Conservation (phyloP, 2,797 vertebrate species). For the Manis crassicaudata region DNA sequence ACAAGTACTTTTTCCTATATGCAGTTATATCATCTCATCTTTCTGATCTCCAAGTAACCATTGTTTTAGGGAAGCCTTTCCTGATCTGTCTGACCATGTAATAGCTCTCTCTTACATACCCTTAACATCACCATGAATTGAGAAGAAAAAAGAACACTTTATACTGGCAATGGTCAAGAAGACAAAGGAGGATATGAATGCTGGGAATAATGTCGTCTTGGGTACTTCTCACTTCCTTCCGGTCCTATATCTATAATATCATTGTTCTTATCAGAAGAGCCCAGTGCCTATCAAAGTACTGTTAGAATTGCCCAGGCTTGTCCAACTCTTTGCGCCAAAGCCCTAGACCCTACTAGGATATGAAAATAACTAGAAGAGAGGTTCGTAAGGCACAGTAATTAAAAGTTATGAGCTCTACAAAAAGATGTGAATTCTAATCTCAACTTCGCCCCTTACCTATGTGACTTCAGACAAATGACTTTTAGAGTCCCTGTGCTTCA, state of each 20-base stretch:
- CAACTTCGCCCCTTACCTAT: background rate
- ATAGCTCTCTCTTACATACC: background rate
- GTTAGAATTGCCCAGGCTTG: background rate
- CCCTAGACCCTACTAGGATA: background rate
- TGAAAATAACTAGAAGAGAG: background rate
- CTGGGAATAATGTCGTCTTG: background rate
- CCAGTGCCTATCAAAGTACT: background rate
- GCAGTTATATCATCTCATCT: background rate
- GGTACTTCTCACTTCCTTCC: background rate
- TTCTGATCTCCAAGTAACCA: background rate
- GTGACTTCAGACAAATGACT: background rate
- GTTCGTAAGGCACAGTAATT: background rate
- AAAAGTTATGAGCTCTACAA: background rate
- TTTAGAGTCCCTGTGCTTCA: background rate
- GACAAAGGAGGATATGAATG: background rate
- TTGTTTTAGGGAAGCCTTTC: background rate
- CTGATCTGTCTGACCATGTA: background rate
- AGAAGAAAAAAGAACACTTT: constrained; percentile 10
- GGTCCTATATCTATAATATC: fast-evolving
- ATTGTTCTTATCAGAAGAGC: background rate
- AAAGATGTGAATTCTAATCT: background rate
- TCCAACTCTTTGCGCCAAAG: background rate
- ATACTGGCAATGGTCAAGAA: background rate
- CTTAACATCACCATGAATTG: background rate
- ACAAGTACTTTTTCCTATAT: fast-evolving